phyloP scores from a whole-genome alignment of 2,113 vertebrate genomes.

The Corynorhinus townsendii region DNA sequence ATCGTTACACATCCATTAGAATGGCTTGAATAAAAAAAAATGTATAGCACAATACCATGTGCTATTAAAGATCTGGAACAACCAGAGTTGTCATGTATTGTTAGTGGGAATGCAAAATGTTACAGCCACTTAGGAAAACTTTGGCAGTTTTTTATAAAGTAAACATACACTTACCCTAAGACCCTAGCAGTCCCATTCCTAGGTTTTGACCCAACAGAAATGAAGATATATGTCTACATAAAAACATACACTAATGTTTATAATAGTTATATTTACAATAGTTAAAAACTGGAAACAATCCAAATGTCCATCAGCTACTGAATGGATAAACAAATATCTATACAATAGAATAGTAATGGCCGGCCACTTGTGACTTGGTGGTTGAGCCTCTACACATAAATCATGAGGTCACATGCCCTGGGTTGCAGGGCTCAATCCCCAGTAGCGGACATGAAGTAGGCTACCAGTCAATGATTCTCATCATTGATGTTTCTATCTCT shows the following conservation, averaged over 20 bases:
- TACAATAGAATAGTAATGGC: neutral
- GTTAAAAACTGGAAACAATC: neutral
- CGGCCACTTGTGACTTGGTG: too few species aligned
- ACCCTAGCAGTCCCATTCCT: neutral
- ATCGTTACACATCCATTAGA: neutral
- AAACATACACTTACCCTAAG: neutral
- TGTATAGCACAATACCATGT: neutral
- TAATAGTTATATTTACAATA: neutral
- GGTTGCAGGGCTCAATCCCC: too few species aligned
- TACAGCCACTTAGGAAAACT: neutral
- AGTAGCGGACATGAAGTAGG: too few species aligned
- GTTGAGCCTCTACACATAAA: too few species aligned
- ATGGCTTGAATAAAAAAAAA: neutral
- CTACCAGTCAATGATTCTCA: too few species aligned
- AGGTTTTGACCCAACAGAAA: neutral
- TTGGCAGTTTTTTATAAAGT: neutral
- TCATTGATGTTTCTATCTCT: too few species aligned
- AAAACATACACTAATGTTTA: neutral
- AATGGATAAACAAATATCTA: neutral
- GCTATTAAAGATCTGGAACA: neutral
- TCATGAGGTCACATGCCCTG: too few species aligned
- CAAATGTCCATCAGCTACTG: neutral
- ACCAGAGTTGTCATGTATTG: neutral
- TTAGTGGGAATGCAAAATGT: conserved; percentile 2
- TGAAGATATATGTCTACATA: neutral